A percentile compares a stretch with the other conserved stretches of the same genome.
phyloP scores from a whole-genome alignment of 2,888 invertebrate genomes.

The Ennomos erosarius region DNA sequence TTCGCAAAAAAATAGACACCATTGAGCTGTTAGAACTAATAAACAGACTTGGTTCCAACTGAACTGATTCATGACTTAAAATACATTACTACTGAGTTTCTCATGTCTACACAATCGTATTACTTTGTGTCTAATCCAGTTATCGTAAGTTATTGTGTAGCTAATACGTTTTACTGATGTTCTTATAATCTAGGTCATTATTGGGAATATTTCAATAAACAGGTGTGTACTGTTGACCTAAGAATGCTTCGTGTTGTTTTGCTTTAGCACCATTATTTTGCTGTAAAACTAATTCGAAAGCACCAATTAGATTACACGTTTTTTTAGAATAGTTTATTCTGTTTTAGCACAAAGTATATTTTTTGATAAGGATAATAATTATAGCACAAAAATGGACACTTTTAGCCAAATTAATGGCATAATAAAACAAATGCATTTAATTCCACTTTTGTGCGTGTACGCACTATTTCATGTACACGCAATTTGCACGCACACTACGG shows the following conservation, averaged over 20 bases:
- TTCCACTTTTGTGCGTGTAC: too few species aligned
- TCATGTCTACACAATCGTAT: conserved; percentile 23
- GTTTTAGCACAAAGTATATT: background rate
- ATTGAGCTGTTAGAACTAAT: too few species aligned
- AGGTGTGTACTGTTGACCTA: conserved; percentile 69
- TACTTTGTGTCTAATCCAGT: conserved; percentile 19
- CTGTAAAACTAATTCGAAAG: conserved; percentile 2
- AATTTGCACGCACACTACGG: conserved; percentile 1
- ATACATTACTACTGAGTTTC: too few species aligned
- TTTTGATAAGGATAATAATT: too few species aligned
- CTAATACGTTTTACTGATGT: conserved; percentile 49
- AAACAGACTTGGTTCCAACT: too few species aligned
- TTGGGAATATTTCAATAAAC: conserved; percentile 75
- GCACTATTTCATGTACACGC: too few species aligned
- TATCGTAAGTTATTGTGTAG: conserved; percentile 17
- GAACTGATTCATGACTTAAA: too few species aligned
- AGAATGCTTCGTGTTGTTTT: conserved; percentile 15
- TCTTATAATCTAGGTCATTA: conserved; percentile 76
- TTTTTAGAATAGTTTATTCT: conserved; percentile 13
- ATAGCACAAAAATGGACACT: too few species aligned
- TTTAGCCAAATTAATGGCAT: too few species aligned
- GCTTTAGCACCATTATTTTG: conserved; percentile 18
- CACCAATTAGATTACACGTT: conserved; percentile 1
- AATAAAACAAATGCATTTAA: too few species aligned
- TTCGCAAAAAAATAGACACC: too few species aligned